Base-by-base conservation (phyloP, 1,140 invertebrate species). In the Trinorchestia longiramus region DNA sequence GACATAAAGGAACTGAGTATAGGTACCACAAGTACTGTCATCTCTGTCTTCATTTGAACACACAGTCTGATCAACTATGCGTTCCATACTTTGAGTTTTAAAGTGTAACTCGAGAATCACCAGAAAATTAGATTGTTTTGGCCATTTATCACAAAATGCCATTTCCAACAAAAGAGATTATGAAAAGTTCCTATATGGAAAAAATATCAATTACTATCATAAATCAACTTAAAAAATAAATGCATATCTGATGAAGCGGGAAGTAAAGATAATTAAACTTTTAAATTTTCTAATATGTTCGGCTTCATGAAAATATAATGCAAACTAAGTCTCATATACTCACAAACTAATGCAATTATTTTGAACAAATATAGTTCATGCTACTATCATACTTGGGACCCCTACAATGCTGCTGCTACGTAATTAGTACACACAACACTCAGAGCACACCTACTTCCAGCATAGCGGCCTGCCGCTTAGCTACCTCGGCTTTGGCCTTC, bases 401-500 rank as follows among this genome's bases (percentile, higher is more conserved):
- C 41, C 88, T 90, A 90, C 36, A 90, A 41, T 43, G 88, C 88
- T 42, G 92, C 92, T 77, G 62, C 62, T 19, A 45, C 15, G 43
- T 44, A 94, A 44, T 94, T 94, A 94, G 92, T 45, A 77, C 36
- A 94, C 43, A 94, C 92, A 47, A 15, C 92, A 94, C 92, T 94
- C 92, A 23, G 43, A 94, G 92, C 92, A 94, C 92, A 94, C 92
- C 92, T 94, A 94, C 92, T 94, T 94, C 92, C 92, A 94, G 92
- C 92, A 94, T 94, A 45, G 92, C 92, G 92, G 92, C 92, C 92
- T 94, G 92, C 92, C 92, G 92, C 92, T 94, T 94, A 94, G 92
- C 92, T 94, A 94, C 92, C 92, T 94, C 92, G 92, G 92, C 92
- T 94, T 47, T 94, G 92, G 92, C 92, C 92, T 94, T 94, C 92